Evolutionary conservation across 2,888 invertebrate genomes (phyloP).

Genomic region (Oegoconia quadripuncta): DNA sequence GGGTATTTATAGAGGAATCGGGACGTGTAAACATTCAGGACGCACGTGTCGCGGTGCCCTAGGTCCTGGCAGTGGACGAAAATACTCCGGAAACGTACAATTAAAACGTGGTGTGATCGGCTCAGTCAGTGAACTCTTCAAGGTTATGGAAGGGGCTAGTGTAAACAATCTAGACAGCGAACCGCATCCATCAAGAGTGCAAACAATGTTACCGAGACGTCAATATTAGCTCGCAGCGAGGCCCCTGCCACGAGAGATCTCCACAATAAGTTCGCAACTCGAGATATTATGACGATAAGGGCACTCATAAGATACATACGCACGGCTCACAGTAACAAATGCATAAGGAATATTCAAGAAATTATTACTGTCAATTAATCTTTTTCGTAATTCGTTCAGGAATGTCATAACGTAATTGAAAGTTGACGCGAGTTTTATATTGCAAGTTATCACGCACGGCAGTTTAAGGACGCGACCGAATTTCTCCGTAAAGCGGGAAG

Average conservation of each 20-base stretch:
- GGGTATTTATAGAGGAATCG: slow-evolving; percentile 29
- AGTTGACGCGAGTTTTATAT: slow-evolving; percentile 13
- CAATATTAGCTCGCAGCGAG: slow-evolving; percentile 42
- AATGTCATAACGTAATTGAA: slow-evolving; percentile 19
- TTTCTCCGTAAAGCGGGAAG: slow-evolving; percentile 37
- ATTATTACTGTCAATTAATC: not conserved
- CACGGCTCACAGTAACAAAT: not conserved
- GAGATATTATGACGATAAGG: slow-evolving; percentile 5
- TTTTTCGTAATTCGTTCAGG: slow-evolving; percentile 9
- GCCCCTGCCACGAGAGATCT: slow-evolving; percentile 2
- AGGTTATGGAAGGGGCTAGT: slow-evolving; percentile 61
- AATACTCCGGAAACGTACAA: slow-evolving; percentile 64
- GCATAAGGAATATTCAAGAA: slow-evolving; percentile 8
- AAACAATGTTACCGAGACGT: slow-evolving; percentile 60
- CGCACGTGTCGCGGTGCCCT: slow-evolving; percentile 50
- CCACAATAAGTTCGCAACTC: slow-evolving; percentile 16
- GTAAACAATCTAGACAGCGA: slow-evolving; percentile 46
- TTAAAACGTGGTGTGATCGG: slow-evolving; percentile 47
- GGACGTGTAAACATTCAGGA: slow-evolving; percentile 32
- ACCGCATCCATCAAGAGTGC: slow-evolving; percentile 60
- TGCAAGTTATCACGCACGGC: slow-evolving; percentile 22
- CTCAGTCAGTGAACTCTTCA: slow-evolving; percentile 64
- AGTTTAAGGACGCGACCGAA: slow-evolving; percentile 36
- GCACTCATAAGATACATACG: not conserved
- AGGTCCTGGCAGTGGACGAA: slow-evolving; percentile 51